Evolutionary conservation across 2,113 vertebrate genomes (phyloP), one percentile per base, ranked within the genome.

Genomic region (Polypterus senegalus): DNA sequence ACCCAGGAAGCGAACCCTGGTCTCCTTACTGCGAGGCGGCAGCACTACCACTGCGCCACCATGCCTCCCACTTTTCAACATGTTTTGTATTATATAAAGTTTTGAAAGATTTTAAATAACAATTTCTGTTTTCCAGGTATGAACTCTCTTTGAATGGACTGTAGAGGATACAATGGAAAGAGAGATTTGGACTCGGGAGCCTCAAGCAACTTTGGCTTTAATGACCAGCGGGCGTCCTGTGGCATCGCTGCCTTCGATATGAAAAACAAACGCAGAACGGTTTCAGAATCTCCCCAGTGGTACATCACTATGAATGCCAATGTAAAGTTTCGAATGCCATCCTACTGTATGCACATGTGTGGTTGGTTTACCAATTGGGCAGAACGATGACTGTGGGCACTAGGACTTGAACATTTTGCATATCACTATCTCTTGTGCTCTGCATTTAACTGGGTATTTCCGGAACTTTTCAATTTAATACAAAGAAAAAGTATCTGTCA

Each of bases 61-160:
- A 27, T 27, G 27, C 27, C 27, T 27, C 27, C 27, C 27, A 27
- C 27, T 27, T 27, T 27, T 27, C 27, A 27, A 27, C 2, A 27
- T 27, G 27, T 27, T 27, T 27, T 27, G 27, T 27, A 27, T 27
- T 27, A 27, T 27, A 27, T 27, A 27, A 27, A 27, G 27, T 27
- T 27, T 27, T 27, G 27, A 27, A 27, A n/a, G n/a, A n/a, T n/a
- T n/a, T n/a, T n/a, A n/a, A 27, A 27, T 27, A 27, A 51, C 49
- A 51, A 7, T 51, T 3, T 69, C 46, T 82, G 54, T 75, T 57
- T 73, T 80, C 47, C 74, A 89, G 86, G 86, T 88, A 81, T 54
- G 79, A 85, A 62, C 69, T 89, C 70, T 86, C 81, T 55, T 55
- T 67, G n/a, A 70, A 71, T 1, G 81, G 85, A 66, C 67, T 65